Conservation (phyloP, 2,113 vertebrate species). For the Micromys minutus region DNA sequence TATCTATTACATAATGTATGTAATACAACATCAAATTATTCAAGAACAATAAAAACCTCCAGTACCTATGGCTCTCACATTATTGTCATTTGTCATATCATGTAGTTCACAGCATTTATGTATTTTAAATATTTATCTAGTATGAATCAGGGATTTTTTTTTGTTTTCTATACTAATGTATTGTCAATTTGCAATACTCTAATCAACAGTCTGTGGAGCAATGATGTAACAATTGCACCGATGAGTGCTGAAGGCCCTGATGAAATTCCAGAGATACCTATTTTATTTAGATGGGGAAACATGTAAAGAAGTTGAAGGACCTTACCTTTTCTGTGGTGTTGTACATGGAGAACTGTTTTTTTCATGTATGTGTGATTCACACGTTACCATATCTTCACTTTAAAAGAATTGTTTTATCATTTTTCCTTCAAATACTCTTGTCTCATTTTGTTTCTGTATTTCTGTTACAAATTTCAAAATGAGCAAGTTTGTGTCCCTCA, state of each 20-base stretch:
- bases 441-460: not conserved
- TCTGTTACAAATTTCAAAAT: not conserved
- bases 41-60: conserved; percentile 25
- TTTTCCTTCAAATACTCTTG: not conserved
- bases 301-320: not conserved
- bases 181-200: conserved; percentile 48
- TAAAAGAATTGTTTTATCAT: not conserved
- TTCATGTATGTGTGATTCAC: not conserved
- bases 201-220: conserved; percentile 65
- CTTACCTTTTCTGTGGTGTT: not conserved
- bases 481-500: not conserved
- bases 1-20: not conserved
- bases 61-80: conserved; percentile 55
- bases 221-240: conserved; percentile 52
- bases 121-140: conserved; percentile 61
- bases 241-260: not conserved
- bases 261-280: not conserved
- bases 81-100: conserved; percentile 9
- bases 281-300: not conserved
- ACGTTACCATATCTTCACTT: too few relatives aligned
- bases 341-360: not conserved
- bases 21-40: too few relatives aligned
- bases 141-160: not conserved
- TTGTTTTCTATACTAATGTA: conserved; percentile 71
- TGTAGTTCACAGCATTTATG: conserved; percentile 42